Evolutionary conservation across 1,140 invertebrate genomes (phyloP).

Genomic region (Drosophila bifasciata): DNA sequence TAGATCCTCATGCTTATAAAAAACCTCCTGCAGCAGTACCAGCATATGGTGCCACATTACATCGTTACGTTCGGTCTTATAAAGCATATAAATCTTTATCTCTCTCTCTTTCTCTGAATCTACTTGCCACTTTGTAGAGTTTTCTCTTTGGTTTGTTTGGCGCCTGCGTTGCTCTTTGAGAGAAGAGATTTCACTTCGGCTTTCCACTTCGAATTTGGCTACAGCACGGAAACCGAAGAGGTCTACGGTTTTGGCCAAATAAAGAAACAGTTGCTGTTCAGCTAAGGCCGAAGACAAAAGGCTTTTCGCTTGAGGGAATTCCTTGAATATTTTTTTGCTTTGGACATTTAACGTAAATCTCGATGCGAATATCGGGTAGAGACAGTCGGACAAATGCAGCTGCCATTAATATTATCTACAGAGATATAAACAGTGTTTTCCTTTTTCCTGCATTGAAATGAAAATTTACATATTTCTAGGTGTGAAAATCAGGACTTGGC

Average conservation of each 20-base stretch:
- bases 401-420: constrained; percentile 62
- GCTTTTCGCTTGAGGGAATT: not conserved
- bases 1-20: constrained; percentile 9
- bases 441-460: constrained; percentile 41
- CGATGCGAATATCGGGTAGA: constrained; percentile 6
- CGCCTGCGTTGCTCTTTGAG: constrained; percentile 31
- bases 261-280: constrained; percentile 64
- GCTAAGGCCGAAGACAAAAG: constrained; percentile 54
- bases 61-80: not conserved
- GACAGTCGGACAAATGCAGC: constrained; percentile 32
- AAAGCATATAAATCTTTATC: not conserved
- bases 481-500: constrained; percentile 51
- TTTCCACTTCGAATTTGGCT: constrained; percentile 21
- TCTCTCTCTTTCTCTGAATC: not conserved
- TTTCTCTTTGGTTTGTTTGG: constrained; percentile 23
- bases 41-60: constrained; percentile 7
- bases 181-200: constrained; percentile 26
- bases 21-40: not conserved
- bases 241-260: constrained; percentile 21
- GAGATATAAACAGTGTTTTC: constrained; percentile 12
- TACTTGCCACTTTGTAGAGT: constrained; percentile 26
- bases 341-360: constrained; percentile 14
- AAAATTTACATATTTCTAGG: constrained; percentile 69
- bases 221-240: not conserved
- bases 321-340: not conserved